Percentiles rank a stretch among this genome's conserved stretches.
Evolutionary conservation across 92 coral and sea anemone species (phyloP).

Genomic region (Desmophyllum pertusum): DNA sequence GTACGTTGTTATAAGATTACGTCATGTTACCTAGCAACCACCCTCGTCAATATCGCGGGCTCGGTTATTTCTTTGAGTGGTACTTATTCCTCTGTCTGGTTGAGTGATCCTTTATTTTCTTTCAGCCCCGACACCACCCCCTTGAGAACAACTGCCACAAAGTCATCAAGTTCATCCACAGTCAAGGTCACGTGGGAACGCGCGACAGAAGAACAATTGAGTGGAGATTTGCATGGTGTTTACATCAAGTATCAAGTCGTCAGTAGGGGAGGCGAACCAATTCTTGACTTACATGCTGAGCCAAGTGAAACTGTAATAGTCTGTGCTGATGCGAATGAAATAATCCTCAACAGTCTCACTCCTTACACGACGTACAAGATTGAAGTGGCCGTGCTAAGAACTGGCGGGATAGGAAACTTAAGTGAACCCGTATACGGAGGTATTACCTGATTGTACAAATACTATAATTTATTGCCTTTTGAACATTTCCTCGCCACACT

Average conservation of each 20-base stretch:
- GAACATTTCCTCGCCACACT: too few relatives aligned
- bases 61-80: too few relatives aligned
- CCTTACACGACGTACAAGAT: slow-evolving; percentile 55
- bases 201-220: background rate
- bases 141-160: slow-evolving; percentile 11
- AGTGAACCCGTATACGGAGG: slow-evolving; percentile 56
- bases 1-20: too few relatives aligned
- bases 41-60: too few relatives aligned
- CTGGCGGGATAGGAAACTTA: slow-evolving; percentile 30
- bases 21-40: too few relatives aligned
- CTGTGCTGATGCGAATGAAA: background rate
- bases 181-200: slow-evolving; percentile 43
- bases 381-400: slow-evolving; percentile 37
- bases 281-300: background rate
- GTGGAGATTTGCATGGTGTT: slow-evolving; percentile 47
- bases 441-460: background rate
- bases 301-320: background rate
- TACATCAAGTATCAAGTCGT: slow-evolving; percentile 24
- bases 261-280: slow-evolving; percentile 17
- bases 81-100: too few relatives aligned
- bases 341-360: slow-evolving; percentile 18
- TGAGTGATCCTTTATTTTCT: background rate
- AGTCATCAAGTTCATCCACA: slow-evolving; percentile 21
- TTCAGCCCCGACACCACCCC: slow-evolving; percentile 20
- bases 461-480: too few relatives aligned